Evolutionary conservation across 2,888 invertebrate species (phyloP), one percentile per base, ranked within the genome.

Genomic region (Smittia aterrima): DNA sequence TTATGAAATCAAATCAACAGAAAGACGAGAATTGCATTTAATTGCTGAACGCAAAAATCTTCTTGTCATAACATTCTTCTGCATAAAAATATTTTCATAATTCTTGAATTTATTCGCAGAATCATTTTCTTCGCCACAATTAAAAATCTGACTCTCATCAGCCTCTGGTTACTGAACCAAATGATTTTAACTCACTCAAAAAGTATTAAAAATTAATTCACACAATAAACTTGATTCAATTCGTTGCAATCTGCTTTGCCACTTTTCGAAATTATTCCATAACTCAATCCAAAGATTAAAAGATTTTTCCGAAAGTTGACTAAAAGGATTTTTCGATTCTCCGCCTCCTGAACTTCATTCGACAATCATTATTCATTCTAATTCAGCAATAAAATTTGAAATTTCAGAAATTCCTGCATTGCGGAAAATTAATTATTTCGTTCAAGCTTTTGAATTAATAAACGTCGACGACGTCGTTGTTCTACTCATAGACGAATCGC

Each of bases 371-470:
- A 25, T 70, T 70, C 70, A 70, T 54, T 70, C 54, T 70, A 54
- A 58, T 47, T 70, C 68, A 41, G 24, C 68, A 40, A 66, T 64
- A 64, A 66, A 66, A 38, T 32, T 32, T 32, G 32, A 32, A 32
- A 32, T 66, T 66, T 40, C 25, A n/a, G 24, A 47, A 32, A 32
- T 70, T 54, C 53, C 54, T 70, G 53, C 70, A 25, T 53, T 70
- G 54, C 53, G 53, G 54, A 70, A 70, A 70, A 70, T 70, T 70
- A 70, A 70, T 70, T 54, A 70, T 70, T 54, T 70, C 47, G 27
- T 25, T 54, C 18, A 18, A 70, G 70, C 54, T 54, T 70, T 70
- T 54, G 20, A 54, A 70, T 54, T 70, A 70, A 70, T 70, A 70
- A 70, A 53, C 32, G 11, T 16, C 47, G 16, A n/a, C 47, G 16